phyloP scores from a whole-genome alignment of 2,888 invertebrate species.

The Cepaea hortensis region DNA sequence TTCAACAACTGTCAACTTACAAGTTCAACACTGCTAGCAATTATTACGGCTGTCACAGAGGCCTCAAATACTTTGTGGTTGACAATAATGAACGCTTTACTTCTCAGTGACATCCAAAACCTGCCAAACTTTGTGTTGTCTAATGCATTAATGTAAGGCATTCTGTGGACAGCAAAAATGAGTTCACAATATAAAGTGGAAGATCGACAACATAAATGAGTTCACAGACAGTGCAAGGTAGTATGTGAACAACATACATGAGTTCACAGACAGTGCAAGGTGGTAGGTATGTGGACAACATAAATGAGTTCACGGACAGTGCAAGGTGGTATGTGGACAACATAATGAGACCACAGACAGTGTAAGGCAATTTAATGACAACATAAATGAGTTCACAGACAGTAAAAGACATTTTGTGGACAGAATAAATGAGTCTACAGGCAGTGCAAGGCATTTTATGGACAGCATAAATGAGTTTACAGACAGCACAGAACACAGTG shows the following conservation, averaged over 20 bases:
- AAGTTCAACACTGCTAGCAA: constrained; percentile 93
- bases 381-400: neutral
- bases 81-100: constrained; percentile 63
- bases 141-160: neutral
- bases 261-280: neutral
- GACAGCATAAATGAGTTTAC: too few relatives aligned
- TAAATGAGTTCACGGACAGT: too few relatives aligned
- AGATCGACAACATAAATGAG: too few relatives aligned
- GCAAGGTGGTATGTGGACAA: too few relatives aligned
- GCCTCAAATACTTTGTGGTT: constrained; percentile 96
- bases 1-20: constrained; percentile 60
- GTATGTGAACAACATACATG: constrained; percentile 3
- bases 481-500: too few relatives aligned
- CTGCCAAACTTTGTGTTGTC: constrained; percentile 26
- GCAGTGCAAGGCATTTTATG: too few relatives aligned
- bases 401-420: too few relatives aligned
- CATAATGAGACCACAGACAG: too few relatives aligned
- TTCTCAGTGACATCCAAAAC: constrained; percentile 68
- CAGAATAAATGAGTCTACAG: too few relatives aligned
- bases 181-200: neutral
- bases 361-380: too few relatives aligned
- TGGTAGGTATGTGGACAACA: neutral
- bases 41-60: constrained; percentile 93
- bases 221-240: neutral
- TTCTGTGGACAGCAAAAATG: constrained; percentile 15